Conservation (phyloP, 2,797 vertebrate genomes). For the Anguilla obscura region DNA sequence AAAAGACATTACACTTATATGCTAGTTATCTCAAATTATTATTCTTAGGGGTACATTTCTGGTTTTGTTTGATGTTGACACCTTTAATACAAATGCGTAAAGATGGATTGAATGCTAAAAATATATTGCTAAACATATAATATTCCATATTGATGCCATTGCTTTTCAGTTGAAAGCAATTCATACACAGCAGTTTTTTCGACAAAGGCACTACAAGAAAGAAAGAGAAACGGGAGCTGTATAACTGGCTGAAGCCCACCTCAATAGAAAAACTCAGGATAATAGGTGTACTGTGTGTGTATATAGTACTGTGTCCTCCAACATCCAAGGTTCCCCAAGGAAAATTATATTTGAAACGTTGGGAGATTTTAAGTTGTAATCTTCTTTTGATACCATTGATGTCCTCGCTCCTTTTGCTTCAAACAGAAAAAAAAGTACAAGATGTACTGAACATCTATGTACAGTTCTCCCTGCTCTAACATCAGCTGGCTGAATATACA, state of each 20-base stretch:
- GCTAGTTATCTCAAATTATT: not conserved
- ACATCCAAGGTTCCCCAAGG: not conserved
- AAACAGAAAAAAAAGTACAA: not conserved
- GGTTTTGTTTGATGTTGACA: not conserved
- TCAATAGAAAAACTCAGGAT: not conserved
- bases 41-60: not conserved
- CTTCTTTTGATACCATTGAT: not conserved
- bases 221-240: not conserved
- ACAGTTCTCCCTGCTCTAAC: not conserved
- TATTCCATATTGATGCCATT: constrained; percentile 1
- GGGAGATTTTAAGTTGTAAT: not conserved
- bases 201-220: not conserved
- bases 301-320: not conserved
- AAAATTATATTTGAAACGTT: no score
- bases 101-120: not conserved
- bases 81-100: not conserved
- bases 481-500: not conserved
- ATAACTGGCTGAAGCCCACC: not conserved
- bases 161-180: not conserved
- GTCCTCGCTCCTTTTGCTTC: not conserved
- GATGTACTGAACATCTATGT: not conserved
- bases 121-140: not conserved
- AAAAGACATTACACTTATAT: not conserved
- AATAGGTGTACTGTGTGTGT: not conserved
- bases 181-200: not conserved